Evolutionary conservation across 1,140 invertebrate genomes (phyloP).

Genomic region (Lethrus apterus): DNA sequence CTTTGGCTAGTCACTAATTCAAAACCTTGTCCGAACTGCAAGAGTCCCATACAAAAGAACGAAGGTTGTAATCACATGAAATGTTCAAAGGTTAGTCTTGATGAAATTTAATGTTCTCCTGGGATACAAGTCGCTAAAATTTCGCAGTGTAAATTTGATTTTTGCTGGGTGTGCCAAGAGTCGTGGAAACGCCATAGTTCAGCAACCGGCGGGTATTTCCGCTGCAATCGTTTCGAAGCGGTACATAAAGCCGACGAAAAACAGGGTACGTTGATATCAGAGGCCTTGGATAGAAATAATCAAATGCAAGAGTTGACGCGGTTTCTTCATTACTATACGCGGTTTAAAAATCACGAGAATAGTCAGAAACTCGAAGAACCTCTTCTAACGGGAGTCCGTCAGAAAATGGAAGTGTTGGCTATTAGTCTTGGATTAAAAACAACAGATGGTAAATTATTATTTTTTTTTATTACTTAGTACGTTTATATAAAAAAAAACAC

Average conservation of each 20-base stretch:
- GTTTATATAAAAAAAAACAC: too few relatives aligned
- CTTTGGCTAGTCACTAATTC: constrained; percentile 68
- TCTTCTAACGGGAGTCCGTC: constrained; percentile 50
- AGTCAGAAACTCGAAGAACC: constrained; percentile 57
- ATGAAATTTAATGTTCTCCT: not conserved
- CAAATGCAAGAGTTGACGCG: constrained; percentile 57
- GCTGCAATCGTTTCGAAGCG: constrained; percentile 64
- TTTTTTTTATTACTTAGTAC: not conserved
- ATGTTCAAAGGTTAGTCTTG: constrained; percentile 55
- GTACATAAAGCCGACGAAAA: constrained; percentile 59
- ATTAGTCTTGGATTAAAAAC: constrained; percentile 37
- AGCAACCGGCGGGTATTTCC: constrained; percentile 65
- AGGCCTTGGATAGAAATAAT: constrained; percentile 53
- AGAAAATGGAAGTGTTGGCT: constrained; percentile 58
- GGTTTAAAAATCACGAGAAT: constrained; percentile 62
- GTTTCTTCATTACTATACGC: constrained; percentile 61
- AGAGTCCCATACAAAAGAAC: constrained; percentile 69
- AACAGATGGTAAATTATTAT: constrained; percentile 31
- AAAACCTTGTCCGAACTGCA: constrained; percentile 67
- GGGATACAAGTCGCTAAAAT: not conserved
- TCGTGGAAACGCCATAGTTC: constrained; percentile 69
- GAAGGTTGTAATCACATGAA: constrained; percentile 76
- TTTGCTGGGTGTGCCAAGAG: constrained; percentile 71
- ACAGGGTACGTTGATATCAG: constrained; percentile 50
- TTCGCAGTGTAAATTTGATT: constrained; percentile 65